A percentile compares a stretch with the other conserved stretches of the same genome.
Conservation (phyloP, 2,113 vertebrate genomes). For the Merops nubicus region DNA sequence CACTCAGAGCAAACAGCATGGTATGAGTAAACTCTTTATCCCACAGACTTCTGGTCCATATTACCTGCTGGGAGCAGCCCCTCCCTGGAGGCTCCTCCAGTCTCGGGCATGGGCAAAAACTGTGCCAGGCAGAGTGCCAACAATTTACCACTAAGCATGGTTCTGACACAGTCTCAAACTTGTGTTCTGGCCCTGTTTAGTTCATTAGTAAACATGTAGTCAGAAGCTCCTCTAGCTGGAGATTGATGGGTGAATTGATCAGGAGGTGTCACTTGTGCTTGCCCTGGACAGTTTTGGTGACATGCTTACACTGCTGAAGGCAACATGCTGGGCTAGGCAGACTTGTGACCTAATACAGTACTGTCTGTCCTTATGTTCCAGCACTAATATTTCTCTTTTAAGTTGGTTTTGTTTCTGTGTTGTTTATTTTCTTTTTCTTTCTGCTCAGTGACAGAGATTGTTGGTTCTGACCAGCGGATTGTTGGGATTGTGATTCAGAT, state of each 20-base stretch:
- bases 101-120: neutral
- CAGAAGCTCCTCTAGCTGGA: neutral
- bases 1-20: neutral
- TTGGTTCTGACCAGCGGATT: constrained; percentile 89
- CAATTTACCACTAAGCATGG: neutral
- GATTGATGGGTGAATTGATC: neutral
- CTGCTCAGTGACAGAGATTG: constrained; percentile 90
- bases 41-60: rapidly evolving
- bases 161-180: neutral
- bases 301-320: neutral
- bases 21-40: neutral
- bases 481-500: constrained; percentile 92
- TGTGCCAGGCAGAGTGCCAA: neutral
- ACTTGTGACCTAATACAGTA: neutral
- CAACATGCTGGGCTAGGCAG: neutral
- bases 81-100: neutral
- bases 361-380: neutral
- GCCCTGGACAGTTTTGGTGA: neutral
- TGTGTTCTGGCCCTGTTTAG: neutral
- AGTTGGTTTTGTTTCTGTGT: neutral
- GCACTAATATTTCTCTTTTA: neutral
- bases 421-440: constrained; percentile 38
- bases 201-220: rapidly evolving
- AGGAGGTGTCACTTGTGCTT: rapidly evolving
- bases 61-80: neutral